Evolutionary conservation across 1,140 invertebrate genomes (phyloP).

Genomic region (Euborellia annulipes): DNA sequence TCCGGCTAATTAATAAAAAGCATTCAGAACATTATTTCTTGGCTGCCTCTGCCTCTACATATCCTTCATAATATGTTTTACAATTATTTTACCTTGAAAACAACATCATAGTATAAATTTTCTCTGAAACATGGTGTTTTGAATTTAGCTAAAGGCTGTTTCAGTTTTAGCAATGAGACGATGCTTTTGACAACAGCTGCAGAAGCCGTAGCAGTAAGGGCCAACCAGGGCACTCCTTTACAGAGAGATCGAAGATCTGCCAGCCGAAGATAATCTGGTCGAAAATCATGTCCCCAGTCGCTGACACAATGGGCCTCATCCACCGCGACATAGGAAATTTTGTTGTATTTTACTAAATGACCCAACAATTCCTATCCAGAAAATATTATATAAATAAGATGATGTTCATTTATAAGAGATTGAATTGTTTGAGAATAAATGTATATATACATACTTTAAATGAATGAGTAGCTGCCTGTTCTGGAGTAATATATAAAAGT

Average conservation of each 20-base stretch:
- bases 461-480: conserved; percentile 62
- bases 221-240: conserved; percentile 61
- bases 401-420: conserved; percentile 2
- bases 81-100: conserved; percentile 49
- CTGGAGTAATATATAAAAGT: conserved; percentile 84
- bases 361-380: conserved; percentile 24
- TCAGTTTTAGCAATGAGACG: conserved; percentile 33
- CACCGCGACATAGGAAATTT: conserved; percentile 49
- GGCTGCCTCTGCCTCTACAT: too few species aligned
- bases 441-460: conserved; percentile 49
- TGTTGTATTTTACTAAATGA: conserved; percentile 30
- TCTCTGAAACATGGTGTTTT: conserved; percentile 44
- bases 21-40: too few species aligned
- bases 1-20: too few species aligned
- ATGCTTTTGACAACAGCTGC: conserved; percentile 39
- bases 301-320: conserved; percentile 98
- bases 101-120: conserved; percentile 54
- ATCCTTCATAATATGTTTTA: too few species aligned
- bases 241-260: conserved; percentile 53
- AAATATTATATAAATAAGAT: background rate
- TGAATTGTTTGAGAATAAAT: too few species aligned
- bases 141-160: conserved; percentile 35
- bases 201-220: conserved; percentile 84
- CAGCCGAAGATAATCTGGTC: conserved; percentile 84
- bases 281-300: conserved; percentile 96